Percentiles rank a stretch among this genome's conserved stretches.
phyloP scores from a whole-genome alignment of 2,797 vertebrate genomes.

The Crocodylus rhombifer region DNA sequence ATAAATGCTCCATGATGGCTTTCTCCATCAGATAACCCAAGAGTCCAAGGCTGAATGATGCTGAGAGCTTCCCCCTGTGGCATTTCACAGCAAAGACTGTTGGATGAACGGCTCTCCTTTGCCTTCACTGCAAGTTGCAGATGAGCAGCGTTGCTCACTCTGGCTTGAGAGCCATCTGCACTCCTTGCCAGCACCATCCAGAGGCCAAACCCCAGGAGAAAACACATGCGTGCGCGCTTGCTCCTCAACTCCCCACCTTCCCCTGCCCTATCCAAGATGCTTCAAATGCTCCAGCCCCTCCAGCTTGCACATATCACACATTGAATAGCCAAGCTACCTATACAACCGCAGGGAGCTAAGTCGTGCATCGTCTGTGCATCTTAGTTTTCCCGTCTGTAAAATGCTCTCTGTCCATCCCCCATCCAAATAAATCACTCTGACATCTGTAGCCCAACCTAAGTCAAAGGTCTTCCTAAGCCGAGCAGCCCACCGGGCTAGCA shows the following conservation, averaged over 20 bases:
- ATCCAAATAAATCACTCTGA: rapidly evolving
- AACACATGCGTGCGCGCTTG: background rate
- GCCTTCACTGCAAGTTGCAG: background rate
- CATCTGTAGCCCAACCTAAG: rapidly evolving
- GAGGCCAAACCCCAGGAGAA: background rate
- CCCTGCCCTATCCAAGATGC: background rate
- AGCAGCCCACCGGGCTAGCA: no score
- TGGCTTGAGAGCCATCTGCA: background rate
- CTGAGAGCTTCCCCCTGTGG: rapidly evolving
- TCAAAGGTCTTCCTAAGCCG: no score
- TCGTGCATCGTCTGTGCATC: background rate
- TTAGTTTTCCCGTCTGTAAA: slow-evolving; percentile 20
- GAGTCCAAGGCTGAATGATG: background rate
- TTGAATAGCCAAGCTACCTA: background rate
- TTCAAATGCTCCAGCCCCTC: background rate
- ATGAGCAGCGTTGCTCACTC: background rate
- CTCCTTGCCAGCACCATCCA: background rate
- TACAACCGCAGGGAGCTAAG: background rate
- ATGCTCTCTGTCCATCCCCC: background rate
- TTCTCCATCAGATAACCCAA: background rate
- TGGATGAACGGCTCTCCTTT: background rate
- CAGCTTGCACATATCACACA: background rate
- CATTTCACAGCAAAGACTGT: rapidly evolving
- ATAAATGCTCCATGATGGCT: background rate
- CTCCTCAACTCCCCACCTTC: background rate